Evolutionary conservation across 35 echinoderm and acorn worm species (phyloP).

Genomic region (Heliocidaris erythrogramma): DNA sequence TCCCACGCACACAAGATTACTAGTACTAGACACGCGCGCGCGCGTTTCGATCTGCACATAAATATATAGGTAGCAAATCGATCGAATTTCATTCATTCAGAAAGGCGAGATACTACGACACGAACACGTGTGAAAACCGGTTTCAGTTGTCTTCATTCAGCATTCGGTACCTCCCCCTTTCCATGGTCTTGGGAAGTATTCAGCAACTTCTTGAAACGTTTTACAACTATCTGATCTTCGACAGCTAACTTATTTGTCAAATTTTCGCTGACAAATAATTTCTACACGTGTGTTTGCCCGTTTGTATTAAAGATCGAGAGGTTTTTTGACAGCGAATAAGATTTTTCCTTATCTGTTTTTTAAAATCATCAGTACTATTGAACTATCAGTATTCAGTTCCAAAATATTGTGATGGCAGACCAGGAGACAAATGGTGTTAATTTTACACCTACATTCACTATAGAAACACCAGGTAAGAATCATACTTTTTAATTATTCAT

Average conservation of each 20-base stretch:
- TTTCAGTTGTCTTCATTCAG: background rate
- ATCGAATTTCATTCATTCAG: background rate
- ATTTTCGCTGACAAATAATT: background rate
- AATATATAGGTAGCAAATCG: background rate
- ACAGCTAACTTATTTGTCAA: too few relatives aligned
- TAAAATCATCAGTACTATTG: background rate
- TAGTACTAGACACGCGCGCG: background rate
- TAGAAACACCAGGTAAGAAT: background rate
- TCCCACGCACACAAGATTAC: background rate
- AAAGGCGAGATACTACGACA: background rate
- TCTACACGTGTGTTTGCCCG: background rate
- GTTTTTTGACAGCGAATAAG: too few relatives aligned
- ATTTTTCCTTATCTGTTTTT: too few relatives aligned
- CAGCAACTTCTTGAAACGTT: background rate
- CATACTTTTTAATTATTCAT: background rate
- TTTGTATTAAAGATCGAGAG: too few relatives aligned
- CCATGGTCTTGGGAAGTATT: background rate
- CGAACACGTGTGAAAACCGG: background rate
- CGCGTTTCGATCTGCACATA: background rate
- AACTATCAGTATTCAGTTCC: background rate
- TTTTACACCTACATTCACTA: background rate
- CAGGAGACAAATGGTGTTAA: background rate
- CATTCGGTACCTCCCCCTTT: background rate
- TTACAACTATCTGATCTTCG: background rate
- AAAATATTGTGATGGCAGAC: background rate